phyloP scores from a whole-genome alignment of 2,797 vertebrate genomes.

The Aselliscus stoliczkanus region DNA sequence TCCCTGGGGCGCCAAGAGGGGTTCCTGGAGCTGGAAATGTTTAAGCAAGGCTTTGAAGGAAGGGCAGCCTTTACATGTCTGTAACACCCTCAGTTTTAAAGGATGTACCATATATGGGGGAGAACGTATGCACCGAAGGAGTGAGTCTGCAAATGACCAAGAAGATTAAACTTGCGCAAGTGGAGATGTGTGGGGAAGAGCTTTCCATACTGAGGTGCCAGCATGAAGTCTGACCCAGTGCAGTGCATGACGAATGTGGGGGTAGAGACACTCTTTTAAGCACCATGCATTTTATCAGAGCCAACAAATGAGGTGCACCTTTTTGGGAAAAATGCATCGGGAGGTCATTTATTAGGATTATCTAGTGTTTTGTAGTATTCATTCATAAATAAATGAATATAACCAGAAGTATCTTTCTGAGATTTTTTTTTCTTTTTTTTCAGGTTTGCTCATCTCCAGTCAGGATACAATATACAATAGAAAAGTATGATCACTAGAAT shows the following conservation, averaged over 20 bases:
- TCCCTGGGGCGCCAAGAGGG: neutral
- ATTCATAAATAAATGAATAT: neutral
- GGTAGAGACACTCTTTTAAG: neutral
- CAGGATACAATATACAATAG: neutral
- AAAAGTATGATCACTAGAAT: neutral
- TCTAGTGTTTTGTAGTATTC: neutral
- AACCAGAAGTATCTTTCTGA: neutral
- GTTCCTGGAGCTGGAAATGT: neutral
- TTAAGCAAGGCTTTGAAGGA: neutral
- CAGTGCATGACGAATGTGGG: neutral
- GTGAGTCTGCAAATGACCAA: neutral
- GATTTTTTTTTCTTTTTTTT: neutral
- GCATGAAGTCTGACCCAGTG: neutral
- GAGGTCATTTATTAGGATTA: neutral
- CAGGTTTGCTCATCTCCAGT: neutral
- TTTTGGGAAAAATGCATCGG: neutral
- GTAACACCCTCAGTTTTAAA: neutral
- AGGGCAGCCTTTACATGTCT: neutral
- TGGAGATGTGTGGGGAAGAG: neutral
- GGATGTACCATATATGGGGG: neutral
- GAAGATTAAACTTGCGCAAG: neutral
- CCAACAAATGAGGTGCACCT: neutral
- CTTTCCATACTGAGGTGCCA: neutral
- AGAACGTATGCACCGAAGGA: neutral
- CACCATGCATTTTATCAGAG: neutral